Conservation (phyloP, 2,888 invertebrate species). For the Hirtodrosophila histrioides region DNA sequence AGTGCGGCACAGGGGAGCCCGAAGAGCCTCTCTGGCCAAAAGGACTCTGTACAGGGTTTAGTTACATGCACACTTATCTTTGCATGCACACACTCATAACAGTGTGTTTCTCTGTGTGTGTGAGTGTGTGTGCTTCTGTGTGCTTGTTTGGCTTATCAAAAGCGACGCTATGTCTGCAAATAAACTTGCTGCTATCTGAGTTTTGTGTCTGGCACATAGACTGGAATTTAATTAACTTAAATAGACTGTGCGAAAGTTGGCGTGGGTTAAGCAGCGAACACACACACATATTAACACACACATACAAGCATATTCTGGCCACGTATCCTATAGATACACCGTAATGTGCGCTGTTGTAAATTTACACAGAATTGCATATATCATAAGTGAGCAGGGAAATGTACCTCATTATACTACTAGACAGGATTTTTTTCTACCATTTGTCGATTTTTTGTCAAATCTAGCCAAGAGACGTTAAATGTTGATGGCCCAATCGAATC, state of each 20-base stretch:
- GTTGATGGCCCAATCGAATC: no score
- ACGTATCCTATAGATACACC: slow-evolving; percentile 40
- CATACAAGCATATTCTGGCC: slow-evolving; percentile 21
- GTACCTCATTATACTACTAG: neutral
- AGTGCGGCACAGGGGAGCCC: slow-evolving; percentile 1
- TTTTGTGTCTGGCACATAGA: slow-evolving; percentile 57
- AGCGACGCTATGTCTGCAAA: slow-evolving; percentile 60
- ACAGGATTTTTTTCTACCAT: no score
- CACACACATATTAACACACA: neutral
- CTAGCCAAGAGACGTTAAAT: no score
- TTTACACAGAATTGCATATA: slow-evolving; percentile 17
- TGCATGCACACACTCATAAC: slow-evolving; percentile 46
- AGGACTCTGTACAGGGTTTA: slow-evolving; percentile 36
- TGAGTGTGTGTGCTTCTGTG: slow-evolving; percentile 11
- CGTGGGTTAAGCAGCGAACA: slow-evolving; percentile 19
- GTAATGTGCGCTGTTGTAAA: slow-evolving; percentile 17
- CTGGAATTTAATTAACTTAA: slow-evolving; percentile 79
- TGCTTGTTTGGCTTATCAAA: slow-evolving; percentile 56
- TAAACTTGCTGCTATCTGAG: slow-evolving; percentile 70
- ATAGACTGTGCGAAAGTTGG: slow-evolving; percentile 60
- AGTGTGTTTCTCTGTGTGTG: neutral
- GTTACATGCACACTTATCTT: slow-evolving; percentile 65
- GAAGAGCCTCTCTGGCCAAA: slow-evolving; percentile 15
- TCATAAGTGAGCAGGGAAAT: neutral
- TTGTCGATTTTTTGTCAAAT: no score